Percentiles rank a stretch among this genome's conserved stretches.
phyloP scores from a whole-genome alignment of 53 echinoderm and acorn worm species.

The Patiria pectinifera region DNA sequence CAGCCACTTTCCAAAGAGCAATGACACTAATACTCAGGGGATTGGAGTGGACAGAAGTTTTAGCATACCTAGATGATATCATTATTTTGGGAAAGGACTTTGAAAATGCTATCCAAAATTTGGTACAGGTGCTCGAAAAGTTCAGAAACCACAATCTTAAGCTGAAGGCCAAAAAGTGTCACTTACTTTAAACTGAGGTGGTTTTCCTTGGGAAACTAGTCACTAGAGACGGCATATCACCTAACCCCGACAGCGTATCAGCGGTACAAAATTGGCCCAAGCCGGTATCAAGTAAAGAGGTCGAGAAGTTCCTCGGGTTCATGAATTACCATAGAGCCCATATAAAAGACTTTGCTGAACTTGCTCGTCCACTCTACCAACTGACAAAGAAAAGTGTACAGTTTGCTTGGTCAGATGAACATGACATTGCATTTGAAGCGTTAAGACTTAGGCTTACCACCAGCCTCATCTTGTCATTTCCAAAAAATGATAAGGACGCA shows the following conservation, averaged over 20 bases:
- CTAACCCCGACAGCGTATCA: neutral
- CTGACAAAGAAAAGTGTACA: neutral
- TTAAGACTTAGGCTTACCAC: neutral
- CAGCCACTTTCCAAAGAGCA: too few relatives aligned
- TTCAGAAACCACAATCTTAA: too few relatives aligned
- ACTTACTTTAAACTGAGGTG: neutral
- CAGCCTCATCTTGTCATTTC: too few relatives aligned
- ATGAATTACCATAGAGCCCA: slow-evolving; percentile 1
- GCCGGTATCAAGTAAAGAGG: neutral
- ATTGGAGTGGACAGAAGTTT: too few relatives aligned
- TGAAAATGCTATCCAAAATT: too few relatives aligned
- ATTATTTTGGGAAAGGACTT: too few relatives aligned
- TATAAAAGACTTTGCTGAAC: neutral
- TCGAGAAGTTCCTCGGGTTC: neutral
- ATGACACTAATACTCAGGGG: too few relatives aligned
- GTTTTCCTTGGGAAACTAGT: neutral
- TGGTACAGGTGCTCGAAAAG: too few relatives aligned
- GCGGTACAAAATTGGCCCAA: neutral
- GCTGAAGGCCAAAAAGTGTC: too few relatives aligned
- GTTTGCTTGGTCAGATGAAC: neutral
- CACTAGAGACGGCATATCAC: neutral
- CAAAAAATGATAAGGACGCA: neutral
- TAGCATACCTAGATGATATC: too few relatives aligned
- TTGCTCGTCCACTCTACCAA: neutral
- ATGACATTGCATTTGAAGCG: neutral